Conservation (phyloP, 2,113 vertebrate species). For the Oncorhynchus tshawytscha region DNA sequence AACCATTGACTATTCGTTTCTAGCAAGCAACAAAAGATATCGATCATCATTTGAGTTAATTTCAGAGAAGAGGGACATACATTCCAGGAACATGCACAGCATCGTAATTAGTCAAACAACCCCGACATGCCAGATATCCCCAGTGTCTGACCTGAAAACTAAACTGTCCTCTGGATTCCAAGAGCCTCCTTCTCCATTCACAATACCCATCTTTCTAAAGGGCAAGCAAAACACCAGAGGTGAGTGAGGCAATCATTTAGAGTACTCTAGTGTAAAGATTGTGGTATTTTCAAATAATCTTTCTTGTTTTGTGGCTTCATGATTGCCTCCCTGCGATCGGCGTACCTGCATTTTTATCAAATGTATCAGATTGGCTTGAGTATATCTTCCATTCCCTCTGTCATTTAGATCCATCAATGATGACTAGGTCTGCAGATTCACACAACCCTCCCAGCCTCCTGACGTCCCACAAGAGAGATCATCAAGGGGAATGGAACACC, state of each 20-base stretch:
- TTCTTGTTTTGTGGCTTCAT: too few species aligned
- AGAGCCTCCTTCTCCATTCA: constrained; percentile 36
- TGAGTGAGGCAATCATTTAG: constrained; percentile 13
- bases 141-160: constrained; percentile 54
- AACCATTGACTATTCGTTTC: constrained; percentile 52
- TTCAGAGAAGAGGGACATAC: constrained; percentile 15
- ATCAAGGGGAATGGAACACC: constrained; percentile 76
- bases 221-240: constrained; percentile 50
- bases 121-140: constrained; percentile 46
- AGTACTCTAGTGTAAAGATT: too few species aligned
- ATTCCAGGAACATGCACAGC: not conserved
- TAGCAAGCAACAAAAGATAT: constrained; percentile 63
- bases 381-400: constrained; percentile 58
- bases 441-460: constrained; percentile 65
- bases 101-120: not conserved
- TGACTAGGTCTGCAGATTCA: constrained; percentile 71
- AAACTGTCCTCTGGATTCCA: constrained; percentile 48
- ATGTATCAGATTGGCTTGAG: too few species aligned
- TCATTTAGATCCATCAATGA: constrained; percentile 74
- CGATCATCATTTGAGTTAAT: constrained; percentile 71
- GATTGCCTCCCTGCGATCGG: too few species aligned
- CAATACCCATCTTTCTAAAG: constrained; percentile 33
- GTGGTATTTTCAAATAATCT: too few species aligned
- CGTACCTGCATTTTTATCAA: too few species aligned
- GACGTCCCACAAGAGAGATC: constrained; percentile 65